Evolutionary conservation across 2,113 vertebrate species (phyloP).

Genomic region (Polyodon spathula): DNA sequence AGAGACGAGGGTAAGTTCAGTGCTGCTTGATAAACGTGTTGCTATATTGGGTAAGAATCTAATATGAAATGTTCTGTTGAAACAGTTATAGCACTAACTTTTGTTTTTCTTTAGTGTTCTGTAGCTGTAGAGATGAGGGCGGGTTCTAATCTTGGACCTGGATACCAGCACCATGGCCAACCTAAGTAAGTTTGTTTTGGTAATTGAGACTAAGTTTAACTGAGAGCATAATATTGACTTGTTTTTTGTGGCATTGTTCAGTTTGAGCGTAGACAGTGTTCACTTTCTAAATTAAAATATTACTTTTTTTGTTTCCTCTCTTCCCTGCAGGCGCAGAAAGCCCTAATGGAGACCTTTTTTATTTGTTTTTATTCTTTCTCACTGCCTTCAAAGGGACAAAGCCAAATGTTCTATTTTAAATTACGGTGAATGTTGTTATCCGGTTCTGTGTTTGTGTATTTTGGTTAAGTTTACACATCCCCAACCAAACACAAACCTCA

Average conservation of each 20-base stretch:
- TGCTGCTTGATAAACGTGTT: neutral
- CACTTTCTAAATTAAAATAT: neutral
- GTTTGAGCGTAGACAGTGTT: no score
- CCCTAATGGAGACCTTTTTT: conserved; percentile 42
- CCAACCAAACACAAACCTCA: no score
- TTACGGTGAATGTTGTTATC: no score
- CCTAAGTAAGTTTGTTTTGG: conserved; percentile 72
- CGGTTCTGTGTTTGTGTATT: no score
- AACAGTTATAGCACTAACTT: neutral
- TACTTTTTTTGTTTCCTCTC: conserved; percentile 9
- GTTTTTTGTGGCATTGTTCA: neutral
- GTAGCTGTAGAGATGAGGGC: conserved; percentile 85
- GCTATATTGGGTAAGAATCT: no score
- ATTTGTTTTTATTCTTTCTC: neutral
- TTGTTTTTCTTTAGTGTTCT: conserved; percentile 64
- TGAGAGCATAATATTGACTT: neutral
- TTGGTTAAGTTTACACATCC: no score
- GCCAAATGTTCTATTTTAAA: neutral
- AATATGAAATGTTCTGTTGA: no score
- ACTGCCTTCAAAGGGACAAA: neutral
- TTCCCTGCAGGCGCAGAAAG: conserved; percentile 70
- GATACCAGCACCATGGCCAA: conserved; percentile 74
- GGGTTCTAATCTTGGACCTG: conserved; percentile 77
- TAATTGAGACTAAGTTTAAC: neutral
- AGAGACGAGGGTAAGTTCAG: conserved; percentile 74